Percentiles rank a stretch among this genome's conserved stretches.
These are phyloP conservation scores for Agrilus cyanescens DNA, from an alignment of 2,888 invertebrate genomes.

Conservation along the genomic window DNA sequence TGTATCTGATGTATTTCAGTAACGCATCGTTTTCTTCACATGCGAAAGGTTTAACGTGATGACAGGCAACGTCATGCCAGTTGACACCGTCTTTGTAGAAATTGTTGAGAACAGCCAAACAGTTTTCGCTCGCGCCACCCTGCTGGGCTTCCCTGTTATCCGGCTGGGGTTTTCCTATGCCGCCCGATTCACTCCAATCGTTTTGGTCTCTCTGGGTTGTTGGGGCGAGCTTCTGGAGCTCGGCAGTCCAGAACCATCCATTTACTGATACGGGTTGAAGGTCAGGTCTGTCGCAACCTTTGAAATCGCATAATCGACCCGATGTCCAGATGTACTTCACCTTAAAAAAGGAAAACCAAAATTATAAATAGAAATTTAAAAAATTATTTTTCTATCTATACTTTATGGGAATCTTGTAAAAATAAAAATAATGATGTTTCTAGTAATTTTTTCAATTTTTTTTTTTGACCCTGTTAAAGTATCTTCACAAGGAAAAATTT, in stretches of 20 bases:
- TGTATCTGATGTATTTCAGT: slow-evolving; percentile 72
- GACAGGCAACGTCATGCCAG: slow-evolving; percentile 87
- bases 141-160: slow-evolving; percentile 74
- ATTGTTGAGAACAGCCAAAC: slow-evolving; percentile 74
- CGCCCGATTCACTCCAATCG: slow-evolving; percentile 81
- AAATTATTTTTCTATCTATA: background rate
- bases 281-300: slow-evolving; percentile 78
- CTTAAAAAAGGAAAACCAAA: slow-evolving; percentile 30
- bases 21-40: slow-evolving; percentile 82
- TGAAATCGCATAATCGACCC: slow-evolving; percentile 80
- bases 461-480: background rate
- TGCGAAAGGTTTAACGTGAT: slow-evolving; percentile 78
- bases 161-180: slow-evolving; percentile 76
- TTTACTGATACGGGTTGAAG: slow-evolving; percentile 68
- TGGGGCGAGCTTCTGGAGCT: slow-evolving; percentile 72
- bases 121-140: slow-evolving; percentile 76
- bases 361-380: background rate
- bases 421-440: background rate
- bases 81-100: slow-evolving; percentile 85
- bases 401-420: background rate
- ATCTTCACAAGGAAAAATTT: no score
- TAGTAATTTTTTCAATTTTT: background rate
- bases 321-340: slow-evolving; percentile 88
- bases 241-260: slow-evolving; percentile 91
- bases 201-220: slow-evolving; percentile 71